Evolutionary conservation across 2,888 invertebrate genomes (phyloP), one percentile per base, ranked within the genome.

Genomic region (Podotricha telesiphe): DNA sequence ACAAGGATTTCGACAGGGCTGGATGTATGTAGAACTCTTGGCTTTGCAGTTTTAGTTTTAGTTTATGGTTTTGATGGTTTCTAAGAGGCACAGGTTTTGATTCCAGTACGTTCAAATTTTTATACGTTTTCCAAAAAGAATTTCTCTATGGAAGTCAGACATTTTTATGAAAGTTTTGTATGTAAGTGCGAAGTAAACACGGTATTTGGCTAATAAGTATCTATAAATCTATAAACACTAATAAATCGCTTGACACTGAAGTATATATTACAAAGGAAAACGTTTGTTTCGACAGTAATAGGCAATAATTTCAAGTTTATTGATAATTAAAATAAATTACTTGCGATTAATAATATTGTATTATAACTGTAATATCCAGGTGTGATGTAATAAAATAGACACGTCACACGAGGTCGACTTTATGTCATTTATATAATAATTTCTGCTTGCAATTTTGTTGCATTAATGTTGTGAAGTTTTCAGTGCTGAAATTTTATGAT

Each of bases 241-340:
- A 47, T 47, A 47, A 47, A 47, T 47, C 7, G 17, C 8, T 8
- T 47, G 17, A 47, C 47, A 47, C 17, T 47, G 6, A 10, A 7
- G 10, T 17, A 47, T 47, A 47, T 47, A 47, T 47, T 17, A 47
- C n/a, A 8, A 42, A 58, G 8, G 6, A 34, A 62, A 17, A 59
- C 28, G n/a, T n/a, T 22, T 28, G 6, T 59, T 42, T 45, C 6
- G 45, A 45, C 59, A 59, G 45, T 48, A 48, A 48, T 37, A 17
- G 48, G 28, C 34, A 34, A 37, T 62, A 17, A 50, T 47, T 48
- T 13, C 13, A 48, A 34, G 62, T 50, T 19, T 62, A 62, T 62
- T 37, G 62, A 19, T 62, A 62, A 62, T 59, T 45, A 59, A 22
- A 45, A 45, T 59, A 45, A 22, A 59, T 59, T 22, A 59, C 11